A percentile compares a stretch with the other conserved stretches of the same genome.
Evolutionary conservation across 2,113 vertebrate species (phyloP).

Genomic region (Phodopus roborovskii): DNA sequence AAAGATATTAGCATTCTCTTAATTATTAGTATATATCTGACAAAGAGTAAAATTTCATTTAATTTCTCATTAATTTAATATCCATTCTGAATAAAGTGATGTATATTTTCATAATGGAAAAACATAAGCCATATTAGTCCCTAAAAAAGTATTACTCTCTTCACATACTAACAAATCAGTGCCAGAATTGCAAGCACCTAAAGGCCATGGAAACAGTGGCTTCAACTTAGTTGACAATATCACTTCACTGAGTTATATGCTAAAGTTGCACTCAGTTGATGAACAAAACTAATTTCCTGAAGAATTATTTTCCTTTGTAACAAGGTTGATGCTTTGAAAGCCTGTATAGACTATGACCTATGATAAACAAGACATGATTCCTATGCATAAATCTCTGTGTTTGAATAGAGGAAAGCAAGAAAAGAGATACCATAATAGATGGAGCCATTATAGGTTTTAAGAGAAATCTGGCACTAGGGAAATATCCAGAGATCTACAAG

Average conservation of each 20-base stretch:
- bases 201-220: background rate
- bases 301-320: background rate
- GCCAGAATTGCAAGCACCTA: background rate
- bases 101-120: background rate
- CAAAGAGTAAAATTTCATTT: background rate
- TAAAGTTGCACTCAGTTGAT: slow-evolving; percentile 50
- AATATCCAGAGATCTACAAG: no score
- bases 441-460: no score
- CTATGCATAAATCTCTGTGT: background rate
- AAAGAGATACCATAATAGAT: no score
- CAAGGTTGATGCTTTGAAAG: background rate
- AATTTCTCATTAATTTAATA: background rate
- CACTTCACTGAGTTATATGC: slow-evolving; percentile 26
- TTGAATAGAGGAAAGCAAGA: background rate
- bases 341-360: background rate
- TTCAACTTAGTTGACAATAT: background rate
- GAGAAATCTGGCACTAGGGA: no score
- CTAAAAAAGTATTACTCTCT: background rate
- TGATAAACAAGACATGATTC: background rate
- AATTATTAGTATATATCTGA: background rate
- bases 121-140: background rate
- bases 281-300: slow-evolving; percentile 25
- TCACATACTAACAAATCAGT: background rate
- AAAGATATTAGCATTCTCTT: background rate
- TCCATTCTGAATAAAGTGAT: background rate